phyloP scores from a whole-genome alignment of 2,797 vertebrate species.

The Thripadectes ignobilis region DNA sequence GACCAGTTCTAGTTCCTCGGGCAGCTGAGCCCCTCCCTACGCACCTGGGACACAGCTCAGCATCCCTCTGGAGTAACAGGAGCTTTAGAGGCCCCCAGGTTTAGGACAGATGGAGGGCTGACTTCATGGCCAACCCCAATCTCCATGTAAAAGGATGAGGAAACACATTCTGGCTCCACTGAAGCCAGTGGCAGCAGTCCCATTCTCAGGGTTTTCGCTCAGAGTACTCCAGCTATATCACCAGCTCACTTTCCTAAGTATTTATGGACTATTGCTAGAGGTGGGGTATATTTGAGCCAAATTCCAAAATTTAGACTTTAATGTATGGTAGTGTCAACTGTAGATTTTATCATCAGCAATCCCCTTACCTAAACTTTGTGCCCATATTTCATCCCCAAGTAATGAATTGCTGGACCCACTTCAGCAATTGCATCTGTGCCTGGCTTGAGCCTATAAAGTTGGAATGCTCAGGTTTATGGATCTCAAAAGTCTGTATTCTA shows the following conservation, averaged over 20 bases:
- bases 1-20: background rate
- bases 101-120: background rate
- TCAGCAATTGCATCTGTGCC: constrained; percentile 12
- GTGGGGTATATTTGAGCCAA: background rate
- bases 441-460: background rate
- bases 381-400: background rate
- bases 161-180: constrained; percentile 8
- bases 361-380: background rate
- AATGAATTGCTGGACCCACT: background rate
- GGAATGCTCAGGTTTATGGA: background rate
- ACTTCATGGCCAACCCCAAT: background rate
- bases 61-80: background rate
- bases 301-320: background rate
- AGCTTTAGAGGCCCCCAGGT: background rate
- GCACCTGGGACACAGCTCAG: background rate
- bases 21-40: background rate
- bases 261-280: constrained; percentile 3
- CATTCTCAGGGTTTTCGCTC: background rate
- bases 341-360: background rate
- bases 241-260: background rate
- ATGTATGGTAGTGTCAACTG: background rate
- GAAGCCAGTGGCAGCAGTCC: constrained; percentile 14
- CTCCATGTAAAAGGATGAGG: background rate
- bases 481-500: background rate
- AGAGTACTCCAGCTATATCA: background rate